phyloP scores from a whole-genome alignment of 1,140 invertebrate species.

The Berghia stephanieae region DNA sequence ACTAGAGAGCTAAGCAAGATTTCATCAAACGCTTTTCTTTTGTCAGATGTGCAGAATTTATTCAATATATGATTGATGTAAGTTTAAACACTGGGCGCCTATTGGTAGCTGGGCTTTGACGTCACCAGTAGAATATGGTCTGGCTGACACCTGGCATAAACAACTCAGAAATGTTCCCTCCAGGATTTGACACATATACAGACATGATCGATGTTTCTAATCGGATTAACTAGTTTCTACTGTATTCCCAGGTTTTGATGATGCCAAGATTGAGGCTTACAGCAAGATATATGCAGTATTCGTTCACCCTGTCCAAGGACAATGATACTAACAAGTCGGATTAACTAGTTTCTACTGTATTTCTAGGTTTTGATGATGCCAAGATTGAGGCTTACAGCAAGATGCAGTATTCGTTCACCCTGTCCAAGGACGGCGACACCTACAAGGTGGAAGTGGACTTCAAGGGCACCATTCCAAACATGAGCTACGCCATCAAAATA shows the following conservation, averaged over 20 bases:
- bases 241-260: constrained; percentile 4
- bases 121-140: too few species aligned
- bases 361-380: constrained; percentile 1
- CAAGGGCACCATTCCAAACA: constrained; percentile 11
- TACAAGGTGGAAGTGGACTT: constrained; percentile 20
- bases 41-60: too few species aligned
- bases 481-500: neutral
- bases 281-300: neutral
- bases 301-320: constrained; percentile 8
- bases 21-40: too few species aligned
- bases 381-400: constrained; percentile 13
- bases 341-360: neutral
- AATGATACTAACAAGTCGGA: neutral
- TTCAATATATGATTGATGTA: too few species aligned
- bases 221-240: neutral
- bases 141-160: too few species aligned
- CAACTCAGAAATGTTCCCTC: too few species aligned
- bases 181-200: too few species aligned
- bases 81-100: too few species aligned
- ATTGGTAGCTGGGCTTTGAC: too few species aligned
- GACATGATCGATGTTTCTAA: too few species aligned
- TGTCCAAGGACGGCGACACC: constrained; percentile 9
- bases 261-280: constrained; percentile 8
- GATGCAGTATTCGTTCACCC: neutral
- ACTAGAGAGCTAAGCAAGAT: too few species aligned